Percentiles rank a stretch among this genome's conserved stretches.
phyloP scores from a whole-genome alignment of 2,113 vertebrate species.

The Aythya baeri region DNA sequence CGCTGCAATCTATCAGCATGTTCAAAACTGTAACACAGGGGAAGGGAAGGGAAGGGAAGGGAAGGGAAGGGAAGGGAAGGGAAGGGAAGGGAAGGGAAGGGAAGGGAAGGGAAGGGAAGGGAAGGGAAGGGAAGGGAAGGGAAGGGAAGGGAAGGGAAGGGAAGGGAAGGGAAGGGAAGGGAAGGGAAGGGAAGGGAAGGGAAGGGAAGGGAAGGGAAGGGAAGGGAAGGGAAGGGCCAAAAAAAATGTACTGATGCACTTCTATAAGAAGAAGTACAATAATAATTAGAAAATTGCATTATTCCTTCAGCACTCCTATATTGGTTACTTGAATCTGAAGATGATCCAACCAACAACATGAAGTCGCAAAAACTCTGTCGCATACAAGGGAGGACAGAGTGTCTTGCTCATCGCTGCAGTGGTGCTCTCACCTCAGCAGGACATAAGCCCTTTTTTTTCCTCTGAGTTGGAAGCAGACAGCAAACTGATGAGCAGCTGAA shows the following conservation, averaged over 20 bases:
- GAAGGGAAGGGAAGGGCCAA: too few species aligned
- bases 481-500: neutral
- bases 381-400: accelerated
- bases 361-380: neutral
- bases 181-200: too few species aligned
- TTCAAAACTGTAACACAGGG: neutral
- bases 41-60: too few species aligned
- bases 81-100: too few species aligned
- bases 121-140: too few species aligned
- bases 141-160: too few species aligned
- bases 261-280: neutral
- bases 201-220: too few species aligned
- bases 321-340: neutral
- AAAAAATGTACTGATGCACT: neutral
- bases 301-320: neutral
- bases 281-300: neutral
- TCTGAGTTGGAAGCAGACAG: neutral
- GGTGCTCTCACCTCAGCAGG: neutral
- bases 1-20: neutral
- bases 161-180: too few species aligned
- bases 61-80: too few species aligned
- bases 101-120: too few species aligned
- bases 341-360: neutral
- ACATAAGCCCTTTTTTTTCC: neutral
- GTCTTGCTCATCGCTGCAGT: neutral